Percentiles rank a stretch among this genome's conserved stretches.
These are phyloP conservation scores for Boleophthalmus pectinirostris DNA, from an alignment of 2,113 vertebrate genomes.

Conservation along the genomic window DNA sequence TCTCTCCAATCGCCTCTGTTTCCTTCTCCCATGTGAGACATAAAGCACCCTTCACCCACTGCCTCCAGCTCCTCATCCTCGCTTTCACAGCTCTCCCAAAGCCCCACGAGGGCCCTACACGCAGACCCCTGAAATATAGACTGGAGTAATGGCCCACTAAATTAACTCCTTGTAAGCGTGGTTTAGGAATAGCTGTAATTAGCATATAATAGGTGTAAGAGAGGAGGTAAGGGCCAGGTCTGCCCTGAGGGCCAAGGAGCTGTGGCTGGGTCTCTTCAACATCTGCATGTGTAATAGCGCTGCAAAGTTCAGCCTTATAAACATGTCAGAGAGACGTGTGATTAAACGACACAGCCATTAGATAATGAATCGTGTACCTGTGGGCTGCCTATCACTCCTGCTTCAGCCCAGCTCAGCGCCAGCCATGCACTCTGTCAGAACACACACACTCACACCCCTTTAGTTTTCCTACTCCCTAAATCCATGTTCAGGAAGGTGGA, in stretches of 20 bases:
- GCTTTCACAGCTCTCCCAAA: constrained; percentile 66
- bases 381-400: constrained; percentile 84
- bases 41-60: constrained; percentile 67
- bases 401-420: constrained; percentile 40
- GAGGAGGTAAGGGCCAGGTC: constrained; percentile 85
- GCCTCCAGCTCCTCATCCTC: constrained; percentile 57
- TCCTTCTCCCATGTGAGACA: constrained; percentile 57
- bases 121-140: constrained; percentile 86
- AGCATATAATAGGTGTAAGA: constrained; percentile 90
- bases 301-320: constrained; percentile 99
- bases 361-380: constrained; percentile 85
- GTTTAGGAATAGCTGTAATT: constrained; percentile 92
- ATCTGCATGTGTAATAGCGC: constrained; percentile 85
- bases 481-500: constrained; percentile 25
- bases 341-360: constrained; percentile 92
- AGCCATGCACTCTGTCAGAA: constrained; percentile 20
- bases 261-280: constrained; percentile 82
- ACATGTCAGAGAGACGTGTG: constrained; percentile 90
- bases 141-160: constrained; percentile 87
- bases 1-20: constrained; percentile 34
- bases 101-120: constrained; percentile 54
- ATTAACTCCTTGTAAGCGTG: constrained; percentile 96
- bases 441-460: constrained; percentile 23
- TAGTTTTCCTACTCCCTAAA: constrained; percentile 9
- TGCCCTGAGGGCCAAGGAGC: constrained; percentile 79